Percentiles rank a stretch among this genome's conserved stretches.
Evolutionary conservation across 1,140 invertebrate genomes (phyloP).

Genomic region (Myzus persicae): DNA sequence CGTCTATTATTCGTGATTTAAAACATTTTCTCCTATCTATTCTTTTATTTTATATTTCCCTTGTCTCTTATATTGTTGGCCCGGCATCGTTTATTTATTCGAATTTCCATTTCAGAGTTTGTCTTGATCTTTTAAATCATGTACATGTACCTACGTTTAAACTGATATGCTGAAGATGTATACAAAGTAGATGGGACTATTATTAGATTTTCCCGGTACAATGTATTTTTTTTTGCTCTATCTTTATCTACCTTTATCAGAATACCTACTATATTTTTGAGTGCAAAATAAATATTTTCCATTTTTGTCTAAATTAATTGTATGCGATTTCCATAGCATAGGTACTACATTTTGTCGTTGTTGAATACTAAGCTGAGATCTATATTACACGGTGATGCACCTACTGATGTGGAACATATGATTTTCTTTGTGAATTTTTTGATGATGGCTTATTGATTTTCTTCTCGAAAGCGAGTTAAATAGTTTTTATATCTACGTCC

Average conservation of each 20-base stretch:
- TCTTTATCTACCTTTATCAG: background rate
- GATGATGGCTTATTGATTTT: constrained; percentile 1
- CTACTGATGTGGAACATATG: background rate
- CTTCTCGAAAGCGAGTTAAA: background rate
- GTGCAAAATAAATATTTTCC: background rate
- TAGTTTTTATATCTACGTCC: background rate
- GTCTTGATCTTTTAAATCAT: constrained; percentile 45
- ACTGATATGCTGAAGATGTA: background rate
- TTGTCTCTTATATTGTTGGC: constrained; percentile 21
- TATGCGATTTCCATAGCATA: background rate
- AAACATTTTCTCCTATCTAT: constrained; percentile 18
- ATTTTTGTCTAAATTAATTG: constrained; percentile 19
- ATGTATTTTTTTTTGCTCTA: background rate
- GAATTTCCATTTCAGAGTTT: constrained; percentile 17
- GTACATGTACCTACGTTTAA: background rate
- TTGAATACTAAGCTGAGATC: background rate
- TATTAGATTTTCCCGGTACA: background rate
- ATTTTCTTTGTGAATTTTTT: background rate
- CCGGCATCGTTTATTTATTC: constrained; percentile 37
- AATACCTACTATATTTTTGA: background rate
- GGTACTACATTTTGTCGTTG: background rate
- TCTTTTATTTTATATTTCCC: constrained; percentile 40
- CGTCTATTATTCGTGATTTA: constrained; percentile 32
- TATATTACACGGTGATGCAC: background rate
- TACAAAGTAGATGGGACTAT: constrained; percentile 17